Percentiles rank a stretch among this genome's conserved stretches.
Conservation (phyloP, 2,888 invertebrate species). For the Cryptops parisi region DNA sequence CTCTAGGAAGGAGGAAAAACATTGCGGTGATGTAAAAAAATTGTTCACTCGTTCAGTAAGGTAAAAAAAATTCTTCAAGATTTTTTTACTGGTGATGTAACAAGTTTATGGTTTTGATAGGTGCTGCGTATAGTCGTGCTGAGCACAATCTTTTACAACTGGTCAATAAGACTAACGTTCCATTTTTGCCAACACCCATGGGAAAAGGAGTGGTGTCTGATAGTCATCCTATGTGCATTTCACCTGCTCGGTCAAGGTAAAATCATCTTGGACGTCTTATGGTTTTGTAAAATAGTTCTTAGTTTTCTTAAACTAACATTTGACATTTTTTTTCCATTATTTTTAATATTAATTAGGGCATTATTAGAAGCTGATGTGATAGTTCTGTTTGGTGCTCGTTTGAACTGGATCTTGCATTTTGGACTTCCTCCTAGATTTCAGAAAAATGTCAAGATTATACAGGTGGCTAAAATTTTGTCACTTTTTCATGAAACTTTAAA, state of each 20-base stretch:
- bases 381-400: constrained; percentile 70
- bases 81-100: too few species aligned
- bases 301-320: too few species aligned
- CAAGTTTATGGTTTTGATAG: constrained; percentile 20
- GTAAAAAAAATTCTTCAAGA: too few species aligned
- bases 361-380: constrained; percentile 78
- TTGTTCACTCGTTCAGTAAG: neutral
- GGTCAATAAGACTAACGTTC: constrained; percentile 55
- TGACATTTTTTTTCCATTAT: neutral
- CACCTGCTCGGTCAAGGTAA: constrained; percentile 59
- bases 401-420: constrained; percentile 98
- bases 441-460: constrained; percentile 71
- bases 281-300: too few species aligned
- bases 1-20: too few species aligned
- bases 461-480: constrained; percentile 38
- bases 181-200: constrained; percentile 92
- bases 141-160: constrained; percentile 55
- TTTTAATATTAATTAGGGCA: constrained; percentile 37
- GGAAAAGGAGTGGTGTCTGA: constrained; percentile 47
- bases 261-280: too few species aligned
- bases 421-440: constrained; percentile 74
- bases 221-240: constrained; percentile 51
- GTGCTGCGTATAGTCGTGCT: constrained; percentile 64
- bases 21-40: too few species aligned
- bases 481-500: neutral